phyloP scores from a whole-genome alignment of 2,113 vertebrate genomes.

The Elephas maximus region DNA sequence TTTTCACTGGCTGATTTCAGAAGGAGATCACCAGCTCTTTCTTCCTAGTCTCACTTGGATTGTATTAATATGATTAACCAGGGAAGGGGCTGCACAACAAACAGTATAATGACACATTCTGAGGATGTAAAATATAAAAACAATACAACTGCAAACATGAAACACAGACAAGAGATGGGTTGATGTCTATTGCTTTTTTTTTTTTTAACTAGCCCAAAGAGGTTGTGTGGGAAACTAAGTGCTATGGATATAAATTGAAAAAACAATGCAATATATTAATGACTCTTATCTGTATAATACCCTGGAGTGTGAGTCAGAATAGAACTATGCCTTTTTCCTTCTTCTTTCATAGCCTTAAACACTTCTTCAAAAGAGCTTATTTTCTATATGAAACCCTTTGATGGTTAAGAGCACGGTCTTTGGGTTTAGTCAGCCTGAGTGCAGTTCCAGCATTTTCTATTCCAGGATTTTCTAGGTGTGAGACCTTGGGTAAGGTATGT shows the following conservation, averaged over 20 bases:
- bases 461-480: slow-evolving; percentile 4
- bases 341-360: background rate
- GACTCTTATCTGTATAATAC: background rate
- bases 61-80: background rate
- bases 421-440: background rate
- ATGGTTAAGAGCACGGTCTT: background rate
- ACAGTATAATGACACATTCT: background rate
- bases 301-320: background rate
- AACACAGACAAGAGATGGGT: background rate
- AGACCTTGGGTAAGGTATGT: background rate
- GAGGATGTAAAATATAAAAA: background rate
- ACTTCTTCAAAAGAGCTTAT: background rate
- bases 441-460: background rate
- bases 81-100: background rate
- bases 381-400: background rate
- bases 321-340: background rate
- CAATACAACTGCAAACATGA: background rate
- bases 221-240: background rate
- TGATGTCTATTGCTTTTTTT: background rate
- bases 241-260: background rate
- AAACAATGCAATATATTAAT: background rate
- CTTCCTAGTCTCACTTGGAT: background rate
- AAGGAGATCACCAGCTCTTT: no score
- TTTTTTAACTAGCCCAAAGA: background rate
- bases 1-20: no score